Percentiles rank a stretch among this genome's conserved stretches.
Conservation (phyloP, 2,797 vertebrate genomes). For the Monodelphis domestica region DNA sequence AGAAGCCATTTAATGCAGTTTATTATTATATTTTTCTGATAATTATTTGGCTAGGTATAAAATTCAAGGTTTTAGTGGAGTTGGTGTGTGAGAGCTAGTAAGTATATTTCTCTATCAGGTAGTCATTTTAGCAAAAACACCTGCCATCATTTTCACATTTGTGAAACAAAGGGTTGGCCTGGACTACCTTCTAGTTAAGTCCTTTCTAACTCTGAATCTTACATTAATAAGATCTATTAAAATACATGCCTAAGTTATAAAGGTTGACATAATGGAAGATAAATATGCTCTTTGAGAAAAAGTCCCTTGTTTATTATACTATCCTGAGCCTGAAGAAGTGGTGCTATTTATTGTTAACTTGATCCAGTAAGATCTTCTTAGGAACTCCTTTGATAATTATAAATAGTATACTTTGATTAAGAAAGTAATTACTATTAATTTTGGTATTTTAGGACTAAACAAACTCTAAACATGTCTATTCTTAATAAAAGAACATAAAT, state of each 20-base stretch:
- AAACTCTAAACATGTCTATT: background rate
- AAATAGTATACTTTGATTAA: background rate
- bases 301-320: background rate
- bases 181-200: background rate
- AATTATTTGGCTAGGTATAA: background rate
- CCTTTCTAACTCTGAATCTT: background rate
- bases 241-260: background rate
- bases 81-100: background rate
- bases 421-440: background rate
- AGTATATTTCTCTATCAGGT: background rate
- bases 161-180: background rate
- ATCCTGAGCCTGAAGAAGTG: background rate
- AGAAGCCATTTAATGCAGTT: background rate
- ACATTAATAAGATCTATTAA: background rate
- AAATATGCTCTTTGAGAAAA: background rate
- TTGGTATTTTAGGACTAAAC: background rate
- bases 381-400: background rate
- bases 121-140: background rate
- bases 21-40: background rate
- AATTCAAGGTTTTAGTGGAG: background rate
- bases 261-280: background rate
- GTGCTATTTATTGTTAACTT: background rate
- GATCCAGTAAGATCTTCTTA: background rate
- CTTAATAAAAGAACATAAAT: background rate
- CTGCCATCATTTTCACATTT: background rate